Evolutionary conservation across 2,888 invertebrate species (phyloP).

Genomic region (Stenotaenia linearis): DNA sequence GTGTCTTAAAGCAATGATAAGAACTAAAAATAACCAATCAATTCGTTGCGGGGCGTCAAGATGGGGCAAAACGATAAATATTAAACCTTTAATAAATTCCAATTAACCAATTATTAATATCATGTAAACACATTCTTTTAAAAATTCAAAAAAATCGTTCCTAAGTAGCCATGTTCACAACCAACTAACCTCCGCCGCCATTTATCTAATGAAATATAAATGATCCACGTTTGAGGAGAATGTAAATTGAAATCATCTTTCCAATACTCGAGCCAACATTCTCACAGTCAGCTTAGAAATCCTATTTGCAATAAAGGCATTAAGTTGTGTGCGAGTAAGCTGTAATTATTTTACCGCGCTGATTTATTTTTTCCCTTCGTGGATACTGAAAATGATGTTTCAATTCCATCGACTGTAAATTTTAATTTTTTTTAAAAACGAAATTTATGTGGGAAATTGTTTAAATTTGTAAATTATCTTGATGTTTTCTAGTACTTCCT

Average conservation of each 20-base stretch:
- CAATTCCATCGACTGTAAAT: not conserved
- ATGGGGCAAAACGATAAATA: too few species aligned
- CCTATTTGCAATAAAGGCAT: slow-evolving; percentile 11
- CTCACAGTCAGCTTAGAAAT: slow-evolving; percentile 1
- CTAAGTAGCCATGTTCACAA: not conserved
- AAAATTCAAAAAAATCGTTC: not conserved
- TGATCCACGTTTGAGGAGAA: not conserved
- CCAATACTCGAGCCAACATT: not conserved
- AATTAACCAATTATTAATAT: not conserved
- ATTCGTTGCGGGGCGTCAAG: not conserved
- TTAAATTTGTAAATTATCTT: not conserved
- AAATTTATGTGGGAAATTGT: not conserved
- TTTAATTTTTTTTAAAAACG: not conserved
- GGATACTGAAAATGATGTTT: not conserved
- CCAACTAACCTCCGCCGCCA: not conserved
- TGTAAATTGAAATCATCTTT: slow-evolving; percentile 11
- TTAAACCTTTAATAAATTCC: not conserved
- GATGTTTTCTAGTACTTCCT: not conserved
- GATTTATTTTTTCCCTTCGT: not conserved
- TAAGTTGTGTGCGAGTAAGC: not conserved
- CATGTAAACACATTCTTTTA: not conserved
- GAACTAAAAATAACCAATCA: slow-evolving; percentile 1
- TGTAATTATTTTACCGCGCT: not conserved
- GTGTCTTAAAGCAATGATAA: not conserved
- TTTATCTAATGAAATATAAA: not conserved